Conservation (phyloP, 2,797 vertebrate species). For the Natrix natrix region DNA sequence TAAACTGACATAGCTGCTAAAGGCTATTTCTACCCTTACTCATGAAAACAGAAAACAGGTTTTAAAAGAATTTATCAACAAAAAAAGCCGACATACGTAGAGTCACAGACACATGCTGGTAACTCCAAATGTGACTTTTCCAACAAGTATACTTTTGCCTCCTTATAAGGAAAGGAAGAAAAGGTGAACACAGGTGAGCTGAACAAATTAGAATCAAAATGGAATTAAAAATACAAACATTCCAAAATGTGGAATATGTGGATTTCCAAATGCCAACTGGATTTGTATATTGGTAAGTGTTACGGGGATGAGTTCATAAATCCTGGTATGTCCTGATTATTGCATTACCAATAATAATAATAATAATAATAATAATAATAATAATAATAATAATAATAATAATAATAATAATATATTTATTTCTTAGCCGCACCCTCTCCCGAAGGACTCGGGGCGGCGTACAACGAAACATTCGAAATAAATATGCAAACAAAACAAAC, state of each 20-base stretch:
- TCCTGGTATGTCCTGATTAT: not conserved
- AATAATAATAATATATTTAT: too few relatives aligned
- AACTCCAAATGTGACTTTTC: slow-evolving; percentile 45
- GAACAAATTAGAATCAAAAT: slow-evolving; percentile 8
- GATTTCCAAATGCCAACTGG: not conserved
- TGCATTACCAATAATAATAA: too few relatives aligned
- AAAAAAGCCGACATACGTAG: slow-evolving; percentile 22
- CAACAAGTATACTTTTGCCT: slow-evolving; percentile 39
- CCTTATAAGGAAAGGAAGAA: not conserved
- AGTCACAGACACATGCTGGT: not conserved
- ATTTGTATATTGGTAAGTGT: not conserved
- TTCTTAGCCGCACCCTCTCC: too few relatives aligned
- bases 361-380: too few relatives aligned
- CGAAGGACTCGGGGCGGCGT: too few relatives aligned
- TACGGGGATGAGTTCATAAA: not conserved
- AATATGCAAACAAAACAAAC: too few relatives aligned
- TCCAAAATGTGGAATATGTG: not conserved
- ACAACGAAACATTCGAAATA: too few relatives aligned
- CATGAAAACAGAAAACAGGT: slow-evolving; percentile 75
- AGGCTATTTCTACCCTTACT: slow-evolving; percentile 73
- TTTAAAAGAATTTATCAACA: slow-evolving; percentile 72
- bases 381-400: too few relatives aligned
- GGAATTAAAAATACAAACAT: slow-evolving; percentile 12
- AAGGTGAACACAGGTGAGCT: not conserved
- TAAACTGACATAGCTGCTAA: slow-evolving; percentile 74